A percentile compares a stretch with the other conserved stretches of the same genome.
phyloP scores from a whole-genome alignment of 2,888 invertebrate genomes.

The Microchrysa polita region DNA sequence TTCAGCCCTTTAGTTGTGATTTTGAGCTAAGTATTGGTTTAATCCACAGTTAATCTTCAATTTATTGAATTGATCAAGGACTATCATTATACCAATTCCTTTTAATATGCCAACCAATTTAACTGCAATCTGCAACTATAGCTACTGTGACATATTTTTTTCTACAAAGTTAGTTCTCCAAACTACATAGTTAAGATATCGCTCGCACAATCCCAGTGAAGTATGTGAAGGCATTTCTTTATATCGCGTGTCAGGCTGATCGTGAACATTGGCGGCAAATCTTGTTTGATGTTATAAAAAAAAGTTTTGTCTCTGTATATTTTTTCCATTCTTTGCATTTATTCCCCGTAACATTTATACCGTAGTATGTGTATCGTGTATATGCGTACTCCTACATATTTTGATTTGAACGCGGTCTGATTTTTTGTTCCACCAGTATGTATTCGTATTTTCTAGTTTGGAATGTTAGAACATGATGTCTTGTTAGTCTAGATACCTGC shows the following conservation, averaged over 20 bases:
- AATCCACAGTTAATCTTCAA: no score
- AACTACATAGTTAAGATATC: no score
- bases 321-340: slow-evolving; percentile 3
- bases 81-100: no score
- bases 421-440: neutral
- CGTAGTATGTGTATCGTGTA: no score
- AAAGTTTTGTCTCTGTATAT: slow-evolving; percentile 32
- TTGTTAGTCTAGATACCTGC: slow-evolving; percentile 35
- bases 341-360: neutral
- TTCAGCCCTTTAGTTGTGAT: no score
- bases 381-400: neutral
- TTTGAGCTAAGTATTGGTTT: no score
- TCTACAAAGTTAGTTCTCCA: no score
- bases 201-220: no score
- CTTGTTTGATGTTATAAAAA: slow-evolving; percentile 46
- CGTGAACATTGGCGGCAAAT: slow-evolving; percentile 42
- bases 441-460: neutral
- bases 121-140: no score
- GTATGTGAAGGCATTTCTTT: slow-evolving; percentile 28
- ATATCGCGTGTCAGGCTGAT: slow-evolving; percentile 20
- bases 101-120: no score
- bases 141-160: no score
- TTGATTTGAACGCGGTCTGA: neutral
- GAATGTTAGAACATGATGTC: neutral
- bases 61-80: no score